Conservation (phyloP, 2,888 invertebrate species). For the Diarsia mendica region DNA sequence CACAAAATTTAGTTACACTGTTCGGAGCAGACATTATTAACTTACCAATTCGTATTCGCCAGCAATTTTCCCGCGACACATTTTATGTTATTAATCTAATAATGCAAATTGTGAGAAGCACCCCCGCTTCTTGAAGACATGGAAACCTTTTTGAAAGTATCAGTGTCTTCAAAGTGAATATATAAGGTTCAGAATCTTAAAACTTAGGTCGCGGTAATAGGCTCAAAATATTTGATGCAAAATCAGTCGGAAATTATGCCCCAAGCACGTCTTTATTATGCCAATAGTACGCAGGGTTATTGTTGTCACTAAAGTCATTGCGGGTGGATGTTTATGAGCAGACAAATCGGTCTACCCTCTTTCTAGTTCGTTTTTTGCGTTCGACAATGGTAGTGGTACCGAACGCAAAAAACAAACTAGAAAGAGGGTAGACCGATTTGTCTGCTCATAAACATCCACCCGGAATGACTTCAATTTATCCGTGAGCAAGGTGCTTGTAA, state of each 20-base stretch:
- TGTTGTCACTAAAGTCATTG: too few species aligned
- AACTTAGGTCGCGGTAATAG: background rate
- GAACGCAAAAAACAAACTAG: too few species aligned
- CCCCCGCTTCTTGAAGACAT: slow-evolving; percentile 1
- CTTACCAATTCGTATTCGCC: slow-evolving; percentile 43
- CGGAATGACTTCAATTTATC: too few species aligned
- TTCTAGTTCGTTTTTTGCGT: too few species aligned
- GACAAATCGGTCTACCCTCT: too few species aligned
- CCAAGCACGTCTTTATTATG: background rate
- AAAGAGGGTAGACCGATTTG: too few species aligned
- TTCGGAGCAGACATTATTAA: slow-evolving; percentile 40
- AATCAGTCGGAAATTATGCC: background rate
- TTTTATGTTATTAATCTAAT: slow-evolving; percentile 37
- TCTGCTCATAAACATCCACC: too few species aligned
- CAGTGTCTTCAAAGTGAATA: background rate
- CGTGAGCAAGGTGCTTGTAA: too few species aligned
- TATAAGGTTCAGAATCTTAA: background rate
- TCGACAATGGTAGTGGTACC: too few species aligned
- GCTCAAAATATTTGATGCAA: background rate
- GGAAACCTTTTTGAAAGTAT: background rate
- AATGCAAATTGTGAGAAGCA: slow-evolving; percentile 36
- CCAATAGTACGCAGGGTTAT: too few species aligned
- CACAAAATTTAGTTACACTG: slow-evolving; percentile 17
- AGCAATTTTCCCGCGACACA: slow-evolving; percentile 17
- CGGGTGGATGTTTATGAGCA: too few species aligned